phyloP scores from a whole-genome alignment of 2,888 invertebrate genomes.

The Leuctra nigra region DNA sequence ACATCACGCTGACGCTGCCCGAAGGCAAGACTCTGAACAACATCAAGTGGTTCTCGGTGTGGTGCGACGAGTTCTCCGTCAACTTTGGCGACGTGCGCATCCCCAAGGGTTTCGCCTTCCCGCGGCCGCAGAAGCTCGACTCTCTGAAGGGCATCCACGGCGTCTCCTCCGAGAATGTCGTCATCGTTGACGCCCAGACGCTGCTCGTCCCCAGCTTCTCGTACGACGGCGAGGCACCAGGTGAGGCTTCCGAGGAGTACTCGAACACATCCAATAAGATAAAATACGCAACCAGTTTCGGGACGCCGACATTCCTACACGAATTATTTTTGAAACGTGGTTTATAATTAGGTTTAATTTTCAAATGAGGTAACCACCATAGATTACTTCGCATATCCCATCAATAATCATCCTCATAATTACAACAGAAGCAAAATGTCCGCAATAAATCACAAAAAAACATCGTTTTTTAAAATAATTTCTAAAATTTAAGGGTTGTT shows the following conservation, averaged over 20 bases:
- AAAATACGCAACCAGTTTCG: too few species aligned
- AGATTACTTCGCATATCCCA: too few species aligned
- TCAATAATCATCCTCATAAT: too few species aligned
- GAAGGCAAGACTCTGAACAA: constrained; percentile 78
- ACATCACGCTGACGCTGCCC: constrained; percentile 77
- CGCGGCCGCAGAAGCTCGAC: constrained; percentile 73
- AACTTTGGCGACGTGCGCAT: constrained; percentile 86
- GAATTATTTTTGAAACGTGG: too few species aligned
- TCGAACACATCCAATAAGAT: neutral
- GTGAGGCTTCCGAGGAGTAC: constrained; percentile 53
- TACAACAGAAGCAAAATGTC: too few species aligned
- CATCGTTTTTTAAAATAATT: too few species aligned
- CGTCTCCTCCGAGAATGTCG: constrained; percentile 77
- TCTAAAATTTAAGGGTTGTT: too few species aligned
- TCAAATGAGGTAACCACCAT: too few species aligned
- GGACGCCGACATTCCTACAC: too few species aligned
- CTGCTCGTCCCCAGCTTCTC: constrained; percentile 83
- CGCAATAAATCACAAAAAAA: too few species aligned
- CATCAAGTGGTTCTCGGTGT: constrained; percentile 82
- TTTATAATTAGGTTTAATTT: too few species aligned
- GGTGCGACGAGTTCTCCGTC: constrained; percentile 85
- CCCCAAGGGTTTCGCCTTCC: constrained; percentile 69
- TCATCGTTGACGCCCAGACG: constrained; percentile 89
- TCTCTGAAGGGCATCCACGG: constrained; percentile 73
- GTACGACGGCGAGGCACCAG: constrained; percentile 89